Base-by-base conservation (phyloP, 2,797 vertebrate species). In the Dromococcyx pavoninus region DNA sequence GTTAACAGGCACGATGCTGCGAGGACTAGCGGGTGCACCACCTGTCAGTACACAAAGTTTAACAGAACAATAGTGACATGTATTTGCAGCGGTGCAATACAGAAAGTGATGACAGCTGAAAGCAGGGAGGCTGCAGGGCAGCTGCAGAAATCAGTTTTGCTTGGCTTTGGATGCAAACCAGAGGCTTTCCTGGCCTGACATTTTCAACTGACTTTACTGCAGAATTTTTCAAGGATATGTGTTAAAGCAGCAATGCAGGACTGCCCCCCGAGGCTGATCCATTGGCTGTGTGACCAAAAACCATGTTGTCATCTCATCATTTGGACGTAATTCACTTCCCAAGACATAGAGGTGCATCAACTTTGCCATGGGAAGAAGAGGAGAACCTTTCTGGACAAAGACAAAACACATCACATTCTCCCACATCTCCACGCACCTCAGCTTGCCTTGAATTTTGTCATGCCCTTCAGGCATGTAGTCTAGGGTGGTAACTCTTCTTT, bases 1-100 rank as follows among this genome's bases (percentile, higher is more conserved):
- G n/a, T 51, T 58, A 84, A 61, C 0, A 0, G 46, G 37, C 51
- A 25, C 0, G 1, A 24, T 61, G 46, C 51, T 80, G 37, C 18
- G 43, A 51, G 74, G 54, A 37, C 24, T 81, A 73, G 51, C 37
- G 10, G 80, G 60, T 65, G 32, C 28, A 53, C 48, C 57, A 60
- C 51, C 70, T 21, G 57, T 33, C n/a, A 51, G 37, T 9, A 39
- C 60, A 51, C 2, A 0, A 33, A 43, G 24, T 51, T 64, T 64
- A 41, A 41, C 1, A 0, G 39, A 57, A 75, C 60, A 89, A 62
- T 30, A 79, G 44, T 9, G 12, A 22, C 1, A 1, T 28, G 54
- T n/a, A 37, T 84, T 58, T 92, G 39, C 2, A 2, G 35, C 32
- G 12, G 39, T 28, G 30, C 4, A 3, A 43, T 28, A 50, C 14